These are phyloP conservation scores for Pomatostomus ruficeps DNA, from an alignment of 2,113 vertebrate species.

Conservation along the genomic window DNA sequence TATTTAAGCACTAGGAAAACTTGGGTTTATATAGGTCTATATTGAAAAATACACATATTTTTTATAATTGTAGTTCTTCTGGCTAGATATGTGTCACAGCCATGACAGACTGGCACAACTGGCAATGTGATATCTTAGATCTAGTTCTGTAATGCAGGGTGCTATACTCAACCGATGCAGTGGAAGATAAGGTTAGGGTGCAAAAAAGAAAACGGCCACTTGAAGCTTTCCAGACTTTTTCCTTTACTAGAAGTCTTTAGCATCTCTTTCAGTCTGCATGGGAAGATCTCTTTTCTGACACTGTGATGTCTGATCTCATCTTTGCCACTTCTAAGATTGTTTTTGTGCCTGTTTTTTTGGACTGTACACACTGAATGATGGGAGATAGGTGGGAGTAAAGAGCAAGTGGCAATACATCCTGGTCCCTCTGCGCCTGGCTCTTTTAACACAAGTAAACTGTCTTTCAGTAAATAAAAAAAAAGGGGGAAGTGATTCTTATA, in stretches of 20 bases:
- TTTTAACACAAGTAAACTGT: constrained; percentile 19
- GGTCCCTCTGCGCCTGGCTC: background rate
- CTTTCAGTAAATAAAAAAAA: constrained; percentile 10
- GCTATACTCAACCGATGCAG: rapidly evolving
- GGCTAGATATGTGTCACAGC: rapidly evolving
- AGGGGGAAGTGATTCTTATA: background rate
- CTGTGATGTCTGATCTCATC: background rate
- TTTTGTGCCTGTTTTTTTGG: background rate
- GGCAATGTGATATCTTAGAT: background rate
- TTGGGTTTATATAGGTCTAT: background rate
- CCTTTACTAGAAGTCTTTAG: background rate
- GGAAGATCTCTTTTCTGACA: background rate
- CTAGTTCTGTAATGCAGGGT: background rate
- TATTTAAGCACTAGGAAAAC: background rate
- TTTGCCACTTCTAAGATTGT: background rate
- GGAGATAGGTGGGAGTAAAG: background rate
- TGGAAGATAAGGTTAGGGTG: background rate
- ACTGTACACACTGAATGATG: background rate
- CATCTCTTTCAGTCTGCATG: background rate
- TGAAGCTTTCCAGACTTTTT: background rate
- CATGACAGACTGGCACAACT: background rate
- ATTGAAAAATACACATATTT: background rate
- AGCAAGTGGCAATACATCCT: background rate
- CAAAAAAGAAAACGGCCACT: background rate
- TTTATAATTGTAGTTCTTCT: background rate